Evolutionary conservation across 1,140 invertebrate genomes (phyloP).

Genomic region (Pogonus chalceus): DNA sequence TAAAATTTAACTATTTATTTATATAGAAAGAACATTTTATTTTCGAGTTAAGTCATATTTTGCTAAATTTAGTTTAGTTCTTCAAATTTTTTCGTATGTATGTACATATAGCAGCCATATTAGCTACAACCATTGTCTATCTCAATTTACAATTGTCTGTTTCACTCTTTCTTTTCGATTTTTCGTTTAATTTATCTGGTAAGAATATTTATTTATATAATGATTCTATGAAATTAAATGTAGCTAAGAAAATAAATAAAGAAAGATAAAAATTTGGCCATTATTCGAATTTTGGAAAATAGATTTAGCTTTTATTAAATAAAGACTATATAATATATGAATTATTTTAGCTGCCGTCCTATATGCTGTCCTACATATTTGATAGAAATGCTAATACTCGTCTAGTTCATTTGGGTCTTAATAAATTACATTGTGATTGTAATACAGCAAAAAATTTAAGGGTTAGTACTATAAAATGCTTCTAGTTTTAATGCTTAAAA

Average conservation of each 20-base stretch:
- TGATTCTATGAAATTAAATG: too few species aligned
- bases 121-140: too few species aligned
- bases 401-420: constrained; percentile 55
- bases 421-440: constrained; percentile 66
- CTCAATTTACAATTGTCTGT: too few species aligned
- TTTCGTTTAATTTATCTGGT: too few species aligned
- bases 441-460: constrained; percentile 64
- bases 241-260: too few species aligned
- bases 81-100: too few species aligned
- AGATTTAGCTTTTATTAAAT: not conserved
- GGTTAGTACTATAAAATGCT: constrained; percentile 35
- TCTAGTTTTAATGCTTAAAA: too few species aligned
- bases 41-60: constrained; percentile 2
- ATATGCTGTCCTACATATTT: constrained; percentile 61
- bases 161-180: too few species aligned
- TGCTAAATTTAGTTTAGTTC: constrained; percentile 6
- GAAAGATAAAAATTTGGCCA: too few species aligned
- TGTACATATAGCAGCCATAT: too few species aligned
- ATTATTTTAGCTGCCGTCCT: constrained; percentile 62
- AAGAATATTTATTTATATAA: too few species aligned
- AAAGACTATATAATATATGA: not conserved
- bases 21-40: constrained; percentile 7
- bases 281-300: too few species aligned
- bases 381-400: constrained; percentile 47
- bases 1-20: constrained; percentile 7